Evolutionary conservation across 2,113 vertebrate species (phyloP), one percentile per base, ranked within the genome.

Genomic region (Gadus chalcogrammus): DNA sequence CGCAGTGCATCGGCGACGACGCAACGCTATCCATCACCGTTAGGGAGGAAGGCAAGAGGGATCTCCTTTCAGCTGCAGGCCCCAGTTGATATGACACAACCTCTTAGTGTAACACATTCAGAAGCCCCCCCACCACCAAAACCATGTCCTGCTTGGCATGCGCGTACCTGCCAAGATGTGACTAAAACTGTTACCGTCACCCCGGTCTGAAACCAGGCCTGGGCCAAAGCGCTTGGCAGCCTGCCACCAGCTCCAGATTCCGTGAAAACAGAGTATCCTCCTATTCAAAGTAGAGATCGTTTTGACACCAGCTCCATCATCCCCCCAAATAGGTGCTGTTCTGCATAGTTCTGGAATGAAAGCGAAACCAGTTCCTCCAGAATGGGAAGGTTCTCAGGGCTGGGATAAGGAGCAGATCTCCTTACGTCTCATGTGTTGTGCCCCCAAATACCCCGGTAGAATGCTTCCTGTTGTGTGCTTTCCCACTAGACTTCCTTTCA

Each of bases 121-220:
- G 68, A 74, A 82, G 73, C 64, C 68, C 64, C 61, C 61, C 24
- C 61, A 62, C 13, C 8, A 62, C 42, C 42, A 48, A 13, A 12
- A 62, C 15, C 3, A 62, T 76, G 78, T 87, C 81, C 78, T 83
- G 75, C 81, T 75, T 67, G 31, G 73, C 70, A 72, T 76, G 67
- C 73, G 83, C 62, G 76, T 65, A 83, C 68, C 80, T 86, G 86
- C 75, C 84, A 87, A 84, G 81, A 84, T 73, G 74, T 75, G 84
- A 85, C 80, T 78, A 65, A 74, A 86, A 77, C 71, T 61, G 74
- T 87, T 85, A 82, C 70, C 84, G 82, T 85, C 88, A 84, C 82
- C 0, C 15, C 68, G 77, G 77, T 66, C 75, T 67, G 74, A 79
- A 79, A 69, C 69, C 76, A 79, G 85, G 82, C 81, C 65, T 61